These are phyloP conservation scores for Dryobotodes eremita DNA, from an alignment of 2,888 invertebrate species.

Conservation along the genomic window DNA sequence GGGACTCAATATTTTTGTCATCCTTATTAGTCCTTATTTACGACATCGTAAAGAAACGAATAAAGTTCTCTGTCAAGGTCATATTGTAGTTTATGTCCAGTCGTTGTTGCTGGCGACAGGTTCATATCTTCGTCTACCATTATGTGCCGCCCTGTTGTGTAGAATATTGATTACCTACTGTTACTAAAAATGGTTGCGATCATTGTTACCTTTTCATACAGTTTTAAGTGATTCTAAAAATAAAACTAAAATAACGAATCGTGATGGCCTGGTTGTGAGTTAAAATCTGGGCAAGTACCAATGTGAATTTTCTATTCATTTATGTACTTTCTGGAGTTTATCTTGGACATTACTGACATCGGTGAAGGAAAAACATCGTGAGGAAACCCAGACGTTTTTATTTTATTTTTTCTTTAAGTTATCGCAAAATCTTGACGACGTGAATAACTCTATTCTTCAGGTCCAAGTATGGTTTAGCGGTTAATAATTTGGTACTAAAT, in stretches of 20 bases:
- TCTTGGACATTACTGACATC: neutral
- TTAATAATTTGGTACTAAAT: too few relatives aligned
- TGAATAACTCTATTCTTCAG: too few relatives aligned
- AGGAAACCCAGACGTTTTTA: too few relatives aligned
- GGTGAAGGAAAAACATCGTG: neutral
- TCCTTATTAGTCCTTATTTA: slow-evolving; percentile 57
- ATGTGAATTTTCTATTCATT: neutral
- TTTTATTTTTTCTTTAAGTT: too few relatives aligned
- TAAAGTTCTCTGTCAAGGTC: slow-evolving; percentile 74
- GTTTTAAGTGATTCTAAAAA: neutral
- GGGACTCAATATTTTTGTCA: slow-evolving; percentile 29
- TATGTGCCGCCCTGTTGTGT: slow-evolving; percentile 20
- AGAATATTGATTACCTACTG: slow-evolving; percentile 19
- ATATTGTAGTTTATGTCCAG: slow-evolving; percentile 64
- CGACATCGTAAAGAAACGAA: slow-evolving; percentile 64
- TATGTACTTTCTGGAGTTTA: neutral
- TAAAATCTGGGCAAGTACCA: neutral
- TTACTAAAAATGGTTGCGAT: neutral
- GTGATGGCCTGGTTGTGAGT: neutral
- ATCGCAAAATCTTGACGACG: too few relatives aligned
- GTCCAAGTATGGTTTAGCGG: too few relatives aligned
- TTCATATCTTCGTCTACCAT: slow-evolving; percentile 6
- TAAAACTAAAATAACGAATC: neutral
- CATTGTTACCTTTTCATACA: neutral
- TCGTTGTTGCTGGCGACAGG: slow-evolving; percentile 41